A percentile compares a stretch with the other conserved stretches of the same genome.
These are phyloP conservation scores for Globia sparganii DNA, from an alignment of 2,888 invertebrate genomes.

Conservation along the genomic window DNA sequence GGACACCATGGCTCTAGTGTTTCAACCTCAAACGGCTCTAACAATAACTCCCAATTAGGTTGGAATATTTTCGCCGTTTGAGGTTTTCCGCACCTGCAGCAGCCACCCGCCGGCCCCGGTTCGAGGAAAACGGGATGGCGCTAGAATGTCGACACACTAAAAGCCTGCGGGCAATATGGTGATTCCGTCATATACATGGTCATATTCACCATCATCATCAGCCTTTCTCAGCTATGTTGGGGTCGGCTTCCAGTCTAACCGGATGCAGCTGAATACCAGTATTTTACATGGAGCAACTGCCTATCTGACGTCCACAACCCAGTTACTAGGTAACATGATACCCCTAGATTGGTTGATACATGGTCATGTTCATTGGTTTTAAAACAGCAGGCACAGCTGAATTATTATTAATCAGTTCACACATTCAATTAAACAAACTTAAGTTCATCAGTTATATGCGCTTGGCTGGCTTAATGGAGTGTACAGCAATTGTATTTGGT, in stretches of 20 bases:
- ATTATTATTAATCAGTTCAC: neutral
- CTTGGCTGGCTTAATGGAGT: neutral
- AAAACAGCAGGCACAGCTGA: neutral
- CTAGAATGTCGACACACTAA: neutral
- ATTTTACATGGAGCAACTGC: no score
- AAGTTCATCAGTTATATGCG: constrained; percentile 6
- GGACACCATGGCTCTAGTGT: neutral
- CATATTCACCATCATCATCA: no score
- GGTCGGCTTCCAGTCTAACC: no score
- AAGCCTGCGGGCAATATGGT: neutral
- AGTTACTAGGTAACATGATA: no score
- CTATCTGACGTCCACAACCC: no score
- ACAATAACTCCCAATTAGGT: neutral
- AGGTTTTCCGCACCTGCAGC: neutral
- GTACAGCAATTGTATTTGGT: neutral
- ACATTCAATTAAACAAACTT: neutral
- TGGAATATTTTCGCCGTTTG: neutral
- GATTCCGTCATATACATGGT: neutral
- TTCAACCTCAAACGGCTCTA: neutral
- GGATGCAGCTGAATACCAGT: no score
- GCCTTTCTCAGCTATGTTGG: no score
- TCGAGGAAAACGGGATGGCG: neutral
- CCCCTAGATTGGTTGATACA: no score
- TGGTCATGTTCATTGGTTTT: no score
- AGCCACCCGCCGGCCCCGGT: neutral